Evolutionary conservation across 2,888 invertebrate genomes (phyloP).

Genomic region (Meganola albula): DNA sequence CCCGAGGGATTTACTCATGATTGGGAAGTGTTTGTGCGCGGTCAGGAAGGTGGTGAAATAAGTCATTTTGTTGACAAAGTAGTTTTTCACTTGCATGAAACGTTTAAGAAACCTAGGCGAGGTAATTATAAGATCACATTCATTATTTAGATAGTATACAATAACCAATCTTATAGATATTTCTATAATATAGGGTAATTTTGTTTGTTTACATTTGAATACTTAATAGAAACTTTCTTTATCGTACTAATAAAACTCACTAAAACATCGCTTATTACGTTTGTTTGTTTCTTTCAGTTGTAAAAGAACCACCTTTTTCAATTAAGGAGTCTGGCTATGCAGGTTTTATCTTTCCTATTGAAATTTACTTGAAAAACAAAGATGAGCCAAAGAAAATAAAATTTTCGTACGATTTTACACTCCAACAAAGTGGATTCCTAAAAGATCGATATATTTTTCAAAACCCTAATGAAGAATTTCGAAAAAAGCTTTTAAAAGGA

Average conservation of each 20-base stretch:
- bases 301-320: conserved; percentile 93
- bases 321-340: conserved; percentile 97
- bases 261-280: conserved; percentile 1
- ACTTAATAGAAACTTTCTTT: background rate
- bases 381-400: conserved; percentile 92
- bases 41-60: conserved; percentile 91
- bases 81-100: conserved; percentile 93
- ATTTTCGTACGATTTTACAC: conserved; percentile 90
- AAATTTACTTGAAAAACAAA: conserved; percentile 91
- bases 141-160: background rate
- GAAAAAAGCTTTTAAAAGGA: conserved; percentile 89
- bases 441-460: conserved; percentile 91
- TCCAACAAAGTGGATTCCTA: conserved; percentile 86
- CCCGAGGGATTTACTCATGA: conserved; percentile 97
- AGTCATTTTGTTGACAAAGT: conserved; percentile 95
- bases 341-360: conserved; percentile 93
- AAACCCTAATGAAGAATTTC: conserved; percentile 93
- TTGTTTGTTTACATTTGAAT: conserved; percentile 19
- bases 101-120: conserved; percentile 94
- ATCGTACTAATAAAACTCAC: conserved; percentile 4
- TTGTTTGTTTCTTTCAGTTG: conserved; percentile 81
- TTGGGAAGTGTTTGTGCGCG: conserved; percentile 96
- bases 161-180: conserved; percentile 3
- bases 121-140: conserved; percentile 72
- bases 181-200: conserved; percentile 11